Evolutionary conservation across 2,888 invertebrate species (phyloP).

Genomic region (Ophion ventricosus): DNA sequence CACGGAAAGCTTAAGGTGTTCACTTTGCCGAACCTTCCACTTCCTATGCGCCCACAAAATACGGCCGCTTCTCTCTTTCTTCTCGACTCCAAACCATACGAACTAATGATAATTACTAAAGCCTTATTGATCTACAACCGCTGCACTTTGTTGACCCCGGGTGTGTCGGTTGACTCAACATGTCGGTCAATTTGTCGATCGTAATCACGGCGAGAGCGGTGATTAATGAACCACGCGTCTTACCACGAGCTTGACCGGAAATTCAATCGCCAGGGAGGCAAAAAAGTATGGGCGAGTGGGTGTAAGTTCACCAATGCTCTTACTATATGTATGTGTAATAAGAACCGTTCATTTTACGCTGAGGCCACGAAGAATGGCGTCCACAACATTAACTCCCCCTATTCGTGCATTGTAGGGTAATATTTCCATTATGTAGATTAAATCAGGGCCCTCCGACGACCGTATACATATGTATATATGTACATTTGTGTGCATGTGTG

Average conservation of each 20-base stretch:
- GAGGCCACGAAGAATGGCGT: slow-evolving; percentile 55
- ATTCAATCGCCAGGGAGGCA: slow-evolving; percentile 44
- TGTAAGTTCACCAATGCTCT: slow-evolving; percentile 40
- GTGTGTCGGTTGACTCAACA: slow-evolving; percentile 37
- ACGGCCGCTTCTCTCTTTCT: neutral
- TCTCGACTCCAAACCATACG: neutral
- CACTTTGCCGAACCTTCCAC: too few relatives aligned
- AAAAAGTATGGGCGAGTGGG: slow-evolving; percentile 43
- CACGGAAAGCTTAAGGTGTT: too few relatives aligned
- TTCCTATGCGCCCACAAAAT: too few relatives aligned
- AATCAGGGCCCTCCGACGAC: slow-evolving; percentile 30
- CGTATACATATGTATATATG: neutral
- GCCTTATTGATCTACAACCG: neutral
- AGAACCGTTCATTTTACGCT: slow-evolving; percentile 65
- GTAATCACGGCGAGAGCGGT: slow-evolving; percentile 44
- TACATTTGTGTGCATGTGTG: slow-evolving; percentile 4
- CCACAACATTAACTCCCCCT: slow-evolving; percentile 53
- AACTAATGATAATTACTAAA: neutral
- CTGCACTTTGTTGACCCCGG: neutral
- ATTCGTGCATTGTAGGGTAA: slow-evolving; percentile 62
- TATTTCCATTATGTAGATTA: slow-evolving; percentile 68
- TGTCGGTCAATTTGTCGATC: slow-evolving; percentile 52
- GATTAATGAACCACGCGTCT: slow-evolving; percentile 46
- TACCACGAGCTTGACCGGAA: slow-evolving; percentile 53
- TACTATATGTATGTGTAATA: slow-evolving; percentile 4